A percentile compares a stretch with the other conserved stretches of the same genome.
These are phyloP conservation scores for Ornithorhynchus anatinus DNA, from an alignment of 2,113 vertebrate genomes.

Conservation along the genomic window DNA sequence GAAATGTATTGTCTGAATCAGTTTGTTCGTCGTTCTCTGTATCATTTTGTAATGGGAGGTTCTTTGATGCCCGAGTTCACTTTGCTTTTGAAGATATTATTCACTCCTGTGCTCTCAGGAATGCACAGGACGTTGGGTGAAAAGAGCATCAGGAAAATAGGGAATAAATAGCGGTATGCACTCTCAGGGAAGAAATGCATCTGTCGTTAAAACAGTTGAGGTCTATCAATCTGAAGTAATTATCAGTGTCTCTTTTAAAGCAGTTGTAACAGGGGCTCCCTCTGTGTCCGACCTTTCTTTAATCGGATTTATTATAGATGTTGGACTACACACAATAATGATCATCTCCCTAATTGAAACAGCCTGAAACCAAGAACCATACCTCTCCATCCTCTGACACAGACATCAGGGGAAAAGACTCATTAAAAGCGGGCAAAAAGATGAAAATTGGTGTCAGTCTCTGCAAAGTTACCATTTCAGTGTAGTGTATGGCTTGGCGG, in stretches of 20 bases:
- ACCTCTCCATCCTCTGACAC: constrained; percentile 27
- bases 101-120: constrained; percentile 10
- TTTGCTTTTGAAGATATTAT: constrained; percentile 37
- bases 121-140: not conserved
- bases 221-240: constrained; percentile 47
- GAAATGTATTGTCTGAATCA: constrained; percentile 39
- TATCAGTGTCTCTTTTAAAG: constrained; percentile 41
- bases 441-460: constrained; percentile 17
- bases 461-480: constrained; percentile 35
- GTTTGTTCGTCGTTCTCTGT: constrained; percentile 16
- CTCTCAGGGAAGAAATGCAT: not conserved
- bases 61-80: constrained; percentile 42
- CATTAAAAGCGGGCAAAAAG: constrained; percentile 33
- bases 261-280: constrained; percentile 25
- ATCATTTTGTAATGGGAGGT: constrained; percentile 19
- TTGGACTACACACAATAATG: constrained; percentile 39
- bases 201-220: constrained; percentile 28
- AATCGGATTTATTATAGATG: constrained; percentile 48
- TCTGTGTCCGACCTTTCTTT: constrained; percentile 34
- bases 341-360: constrained; percentile 48
- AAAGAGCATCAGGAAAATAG: constrained; percentile 14
- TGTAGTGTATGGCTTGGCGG: constrained; percentile 22
- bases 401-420: constrained; percentile 26
- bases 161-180: constrained; percentile 24
- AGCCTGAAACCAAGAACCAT: constrained; percentile 26